Conservation (phyloP, 1,140 invertebrate genomes). For the Drosophila ogumai region DNA sequence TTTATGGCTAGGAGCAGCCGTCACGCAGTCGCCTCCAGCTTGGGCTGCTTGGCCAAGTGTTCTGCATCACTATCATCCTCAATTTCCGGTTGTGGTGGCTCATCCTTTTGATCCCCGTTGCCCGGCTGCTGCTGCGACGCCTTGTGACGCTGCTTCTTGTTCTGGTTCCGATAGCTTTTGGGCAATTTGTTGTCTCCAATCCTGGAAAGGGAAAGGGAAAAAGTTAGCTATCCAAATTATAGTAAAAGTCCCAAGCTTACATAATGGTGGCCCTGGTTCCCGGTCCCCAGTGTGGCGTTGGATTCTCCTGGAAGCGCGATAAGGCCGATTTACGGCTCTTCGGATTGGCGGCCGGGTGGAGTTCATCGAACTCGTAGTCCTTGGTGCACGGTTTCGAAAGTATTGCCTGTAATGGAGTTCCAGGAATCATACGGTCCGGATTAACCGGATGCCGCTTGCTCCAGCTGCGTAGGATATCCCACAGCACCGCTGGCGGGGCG, state of each 20-base stretch:
- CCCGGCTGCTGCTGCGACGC: constrained; percentile 20
- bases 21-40: constrained; percentile 59
- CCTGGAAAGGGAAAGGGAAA: constrained; percentile 81
- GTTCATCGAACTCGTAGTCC: constrained; percentile 88
- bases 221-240: background rate
- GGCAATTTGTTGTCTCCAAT: constrained; percentile 87
- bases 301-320: constrained; percentile 94
- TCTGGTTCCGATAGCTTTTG: constrained; percentile 88
- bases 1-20: constrained; percentile 39
- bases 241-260: constrained; percentile 83
- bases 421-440: constrained; percentile 86
- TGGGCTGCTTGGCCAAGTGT: constrained; percentile 50
- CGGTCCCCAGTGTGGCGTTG: constrained; percentile 94
- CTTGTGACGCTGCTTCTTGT: constrained; percentile 85
- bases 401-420: constrained; percentile 87
- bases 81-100: background rate
- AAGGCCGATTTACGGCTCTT: constrained; percentile 90
- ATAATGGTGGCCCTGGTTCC: constrained; percentile 90
- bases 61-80: constrained; percentile 5
- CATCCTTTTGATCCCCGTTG: constrained; percentile 1
- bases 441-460: constrained; percentile 89
- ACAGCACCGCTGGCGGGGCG: constrained; percentile 94
- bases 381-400: constrained; percentile 85
- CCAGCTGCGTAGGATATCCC: constrained; percentile 97
- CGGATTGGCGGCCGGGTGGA: constrained; percentile 92